phyloP scores from a whole-genome alignment of 2,888 invertebrate species.

The Agonum fuliginosum region DNA sequence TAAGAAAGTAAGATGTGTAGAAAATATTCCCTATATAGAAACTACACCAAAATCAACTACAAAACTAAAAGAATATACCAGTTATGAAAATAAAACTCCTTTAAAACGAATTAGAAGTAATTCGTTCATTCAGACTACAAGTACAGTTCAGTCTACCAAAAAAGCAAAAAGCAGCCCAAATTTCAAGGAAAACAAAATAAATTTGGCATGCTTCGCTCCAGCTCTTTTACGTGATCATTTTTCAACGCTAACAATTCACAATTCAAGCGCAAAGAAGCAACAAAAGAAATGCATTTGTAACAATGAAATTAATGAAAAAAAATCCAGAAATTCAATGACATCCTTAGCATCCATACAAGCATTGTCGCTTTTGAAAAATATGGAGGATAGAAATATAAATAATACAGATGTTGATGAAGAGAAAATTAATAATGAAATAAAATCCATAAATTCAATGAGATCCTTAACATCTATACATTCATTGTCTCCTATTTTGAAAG shows the following conservation, averaged over 20 bases:
- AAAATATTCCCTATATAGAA: background rate
- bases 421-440: slow-evolving; percentile 27
- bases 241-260: slow-evolving; percentile 43
- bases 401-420: background rate
- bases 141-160: slow-evolving; percentile 21
- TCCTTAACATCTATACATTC: slow-evolving; percentile 22
- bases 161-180: slow-evolving; percentile 42
- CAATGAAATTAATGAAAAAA: slow-evolving; percentile 35
- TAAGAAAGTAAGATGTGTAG: background rate
- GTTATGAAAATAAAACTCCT: slow-evolving; percentile 52
- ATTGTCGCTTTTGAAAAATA: slow-evolving; percentile 41
- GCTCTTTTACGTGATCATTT: slow-evolving; percentile 41
- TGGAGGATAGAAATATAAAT: background rate
- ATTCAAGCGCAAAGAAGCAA: slow-evolving; percentile 49
- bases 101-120: slow-evolving; percentile 54
- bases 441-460: slow-evolving; percentile 13
- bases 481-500: slow-evolving; percentile 45
- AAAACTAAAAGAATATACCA: slow-evolving; percentile 23
- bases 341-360: slow-evolving; percentile 22
- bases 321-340: slow-evolving; percentile 13
- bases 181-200: slow-evolving; percentile 39
- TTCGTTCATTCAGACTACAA: slow-evolving; percentile 1
- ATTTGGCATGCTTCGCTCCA: slow-evolving; percentile 45
- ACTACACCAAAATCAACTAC: slow-evolving; percentile 13
- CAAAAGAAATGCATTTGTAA: slow-evolving; percentile 8